Conservation (phyloP, 1,140 invertebrate genomes). For the Ctenoplectra terminalis region DNA sequence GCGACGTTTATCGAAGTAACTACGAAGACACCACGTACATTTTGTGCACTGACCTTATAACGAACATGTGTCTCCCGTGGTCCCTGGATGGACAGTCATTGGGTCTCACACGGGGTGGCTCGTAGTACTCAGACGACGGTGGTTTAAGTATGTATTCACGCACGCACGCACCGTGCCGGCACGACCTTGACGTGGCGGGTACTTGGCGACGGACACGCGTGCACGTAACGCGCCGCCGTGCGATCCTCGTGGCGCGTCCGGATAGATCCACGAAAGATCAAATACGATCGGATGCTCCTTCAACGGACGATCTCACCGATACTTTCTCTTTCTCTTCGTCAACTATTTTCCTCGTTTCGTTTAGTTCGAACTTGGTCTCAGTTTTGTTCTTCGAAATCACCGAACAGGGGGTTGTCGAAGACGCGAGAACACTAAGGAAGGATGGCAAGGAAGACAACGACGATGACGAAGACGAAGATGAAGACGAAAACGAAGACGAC, state of each 20-base stretch:
- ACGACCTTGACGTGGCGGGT: conserved; percentile 52
- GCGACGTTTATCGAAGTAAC: conserved; percentile 11
- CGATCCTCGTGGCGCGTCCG: conserved; percentile 62
- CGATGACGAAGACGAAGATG: conserved; percentile 35
- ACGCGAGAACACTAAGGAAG: conserved; percentile 4
- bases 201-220: conserved; percentile 61
- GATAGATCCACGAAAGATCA: conserved; percentile 36
- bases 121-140: conserved; percentile 59
- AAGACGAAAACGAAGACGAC: conserved; percentile 43
- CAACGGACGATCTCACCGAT: conserved; percentile 14
- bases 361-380: neutral
- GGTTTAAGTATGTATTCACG: conserved; percentile 57
- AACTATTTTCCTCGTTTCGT: neutral
- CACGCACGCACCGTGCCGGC: conserved; percentile 57
- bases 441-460: conserved; percentile 16
- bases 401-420: neutral
- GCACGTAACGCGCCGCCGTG: conserved; percentile 58
- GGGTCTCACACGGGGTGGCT: conserved; percentile 76
- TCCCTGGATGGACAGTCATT: conserved; percentile 81
- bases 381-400: neutral
- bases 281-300: conserved; percentile 34
- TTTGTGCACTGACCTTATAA: conserved; percentile 79
- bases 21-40: conserved; percentile 19
- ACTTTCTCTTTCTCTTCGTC: conserved; percentile 4
- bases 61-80: conserved; percentile 81